A percentile compares a stretch with the other conserved stretches of the same genome.
Evolutionary conservation across 2,113 vertebrate genomes (phyloP).

Genomic region (Balaeniceps rex): DNA sequence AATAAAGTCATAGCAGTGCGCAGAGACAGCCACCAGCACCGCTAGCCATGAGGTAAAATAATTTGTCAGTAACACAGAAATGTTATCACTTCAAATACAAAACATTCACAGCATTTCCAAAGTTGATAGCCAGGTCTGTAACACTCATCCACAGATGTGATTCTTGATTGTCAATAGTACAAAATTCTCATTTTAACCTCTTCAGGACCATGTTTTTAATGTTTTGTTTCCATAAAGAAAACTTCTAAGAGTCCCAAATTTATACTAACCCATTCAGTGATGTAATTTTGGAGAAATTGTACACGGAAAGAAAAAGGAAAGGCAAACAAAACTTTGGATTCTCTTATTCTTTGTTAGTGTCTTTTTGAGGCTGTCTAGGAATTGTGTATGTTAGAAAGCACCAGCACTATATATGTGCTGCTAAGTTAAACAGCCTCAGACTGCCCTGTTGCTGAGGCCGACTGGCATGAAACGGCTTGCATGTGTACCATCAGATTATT

Average conservation of each 20-base stretch:
- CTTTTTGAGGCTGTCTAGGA: background rate
- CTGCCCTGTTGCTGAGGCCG: background rate
- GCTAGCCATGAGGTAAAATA: background rate
- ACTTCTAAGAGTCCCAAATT: background rate
- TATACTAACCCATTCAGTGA: background rate
- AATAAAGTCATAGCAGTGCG: background rate
- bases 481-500: background rate
- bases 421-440: background rate
- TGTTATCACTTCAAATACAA: background rate
- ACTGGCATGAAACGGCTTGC: background rate
- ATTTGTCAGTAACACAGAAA: background rate
- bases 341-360: background rate
- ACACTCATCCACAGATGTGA: background rate
- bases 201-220: background rate
- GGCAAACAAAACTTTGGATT: background rate
- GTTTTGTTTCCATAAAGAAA: background rate
- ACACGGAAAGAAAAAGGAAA: background rate
- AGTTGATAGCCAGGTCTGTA: background rate
- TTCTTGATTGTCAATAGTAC: background rate
- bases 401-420: background rate
- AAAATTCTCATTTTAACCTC: background rate
- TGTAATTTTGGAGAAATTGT: background rate
- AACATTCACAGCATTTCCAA: background rate
- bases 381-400: background rate
- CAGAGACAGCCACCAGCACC: background rate